These are phyloP conservation scores for Amaurobius ferox DNA, from an alignment of 2,888 invertebrate genomes.

Conservation along the genomic window DNA sequence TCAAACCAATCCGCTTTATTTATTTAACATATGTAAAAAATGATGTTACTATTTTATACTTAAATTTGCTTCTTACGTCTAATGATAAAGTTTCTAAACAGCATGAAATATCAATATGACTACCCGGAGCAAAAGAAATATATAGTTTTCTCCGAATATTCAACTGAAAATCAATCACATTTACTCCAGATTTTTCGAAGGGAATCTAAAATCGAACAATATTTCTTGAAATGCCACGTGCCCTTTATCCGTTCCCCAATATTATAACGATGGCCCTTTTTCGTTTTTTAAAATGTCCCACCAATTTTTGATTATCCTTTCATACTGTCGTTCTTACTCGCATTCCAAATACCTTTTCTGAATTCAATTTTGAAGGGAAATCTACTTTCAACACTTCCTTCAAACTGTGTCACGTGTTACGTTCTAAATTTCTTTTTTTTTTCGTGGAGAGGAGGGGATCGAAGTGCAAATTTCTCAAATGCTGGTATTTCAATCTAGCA, in stretches of 20 bases:
- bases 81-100: background rate
- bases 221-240: background rate
- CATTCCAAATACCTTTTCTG: background rate
- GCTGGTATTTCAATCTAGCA: background rate
- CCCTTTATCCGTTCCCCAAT: background rate
- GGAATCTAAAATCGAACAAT: background rate
- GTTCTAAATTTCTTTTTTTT: background rate
- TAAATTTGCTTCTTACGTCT: too few relatives aligned
- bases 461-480: background rate
- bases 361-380: slow-evolving; percentile 1
- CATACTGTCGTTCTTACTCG: background rate
- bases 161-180: slow-evolving; percentile 1
- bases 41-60: too few relatives aligned
- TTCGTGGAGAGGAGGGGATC: background rate
- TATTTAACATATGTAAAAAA: too few relatives aligned
- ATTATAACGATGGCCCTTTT: background rate
- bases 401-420: background rate
- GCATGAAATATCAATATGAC: background rate
- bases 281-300: background rate
- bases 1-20: too few relatives aligned
- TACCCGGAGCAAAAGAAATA: background rate
- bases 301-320: slow-evolving; percentile 12
- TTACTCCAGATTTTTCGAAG: background rate
- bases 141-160: background rate
- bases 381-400: background rate